Percentiles rank a stretch among this genome's conserved stretches.
Evolutionary conservation across 2,888 invertebrate genomes (phyloP).

Genomic region (Andrena bicolor): DNA sequence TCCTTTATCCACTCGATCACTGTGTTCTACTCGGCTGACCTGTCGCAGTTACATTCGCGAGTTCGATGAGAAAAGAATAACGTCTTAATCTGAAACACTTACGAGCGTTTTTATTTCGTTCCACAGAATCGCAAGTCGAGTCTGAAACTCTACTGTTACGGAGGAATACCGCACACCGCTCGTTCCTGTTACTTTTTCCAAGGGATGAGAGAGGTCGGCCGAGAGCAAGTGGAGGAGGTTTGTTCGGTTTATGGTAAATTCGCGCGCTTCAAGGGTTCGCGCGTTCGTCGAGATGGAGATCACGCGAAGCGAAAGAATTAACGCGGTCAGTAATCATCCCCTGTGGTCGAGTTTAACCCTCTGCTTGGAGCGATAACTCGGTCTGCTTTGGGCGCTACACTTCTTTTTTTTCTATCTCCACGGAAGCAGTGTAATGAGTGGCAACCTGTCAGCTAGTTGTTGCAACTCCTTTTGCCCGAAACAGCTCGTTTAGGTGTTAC

Average conservation of each 20-base stretch:
- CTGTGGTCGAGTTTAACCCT: constrained; percentile 43
- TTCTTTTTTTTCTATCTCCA: background rate
- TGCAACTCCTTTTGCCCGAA: too few relatives aligned
- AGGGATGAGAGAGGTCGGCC: background rate
- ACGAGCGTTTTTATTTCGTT: too few relatives aligned
- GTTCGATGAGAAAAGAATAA: too few relatives aligned
- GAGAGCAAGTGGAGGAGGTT: constrained; percentile 23
- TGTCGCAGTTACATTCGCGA: too few relatives aligned
- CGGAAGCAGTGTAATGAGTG: too few relatives aligned
- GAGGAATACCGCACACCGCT: background rate
- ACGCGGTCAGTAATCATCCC: constrained; percentile 53
- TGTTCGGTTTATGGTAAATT: constrained; percentile 40
- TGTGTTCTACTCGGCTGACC: too few relatives aligned
- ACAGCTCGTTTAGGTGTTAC: too few relatives aligned
- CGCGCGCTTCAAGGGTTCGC: constrained; percentile 30
- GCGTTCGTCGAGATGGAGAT: constrained; percentile 31
- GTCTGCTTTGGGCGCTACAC: constrained; percentile 9
- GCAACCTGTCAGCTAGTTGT: too few relatives aligned
- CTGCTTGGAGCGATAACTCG: constrained; percentile 35
- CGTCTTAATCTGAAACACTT: too few relatives aligned
- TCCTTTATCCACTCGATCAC: too few relatives aligned
- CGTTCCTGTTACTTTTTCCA: background rate
- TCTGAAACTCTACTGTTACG: background rate
- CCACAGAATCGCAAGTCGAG: too few relatives aligned
- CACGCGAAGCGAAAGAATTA: constrained; percentile 50